Base-by-base conservation (phyloP, 2,113 vertebrate genomes). In the Lutjanus erythropterus region DNA sequence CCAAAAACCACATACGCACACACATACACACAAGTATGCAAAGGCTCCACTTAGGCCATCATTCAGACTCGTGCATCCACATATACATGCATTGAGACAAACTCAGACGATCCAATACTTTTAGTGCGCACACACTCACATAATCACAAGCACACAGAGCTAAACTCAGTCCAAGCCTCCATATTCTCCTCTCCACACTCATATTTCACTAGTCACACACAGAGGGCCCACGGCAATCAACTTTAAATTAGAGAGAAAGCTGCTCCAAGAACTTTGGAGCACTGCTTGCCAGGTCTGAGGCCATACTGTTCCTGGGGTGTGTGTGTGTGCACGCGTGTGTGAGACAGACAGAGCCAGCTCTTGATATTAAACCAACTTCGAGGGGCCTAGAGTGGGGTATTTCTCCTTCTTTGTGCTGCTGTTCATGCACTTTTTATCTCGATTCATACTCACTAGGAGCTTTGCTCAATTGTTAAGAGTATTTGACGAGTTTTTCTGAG, bases 211-310 rank as follows among this genome's bases (percentile, higher is more conserved):
- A 81, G 84, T 89, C 80, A 71, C 85, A 84, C 89, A 76, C 70
- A 83, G 35, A 83, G 69, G 87, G 83, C 86, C 87, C 86, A 80
- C 60, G 72, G 91, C 86, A 93, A 90, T 93, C 91, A 93, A 90
- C 78, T 93, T 86, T 85, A 93, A 93, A 93, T 93, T 93, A 93
- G 86, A 93, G 87, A 86, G 88, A 87, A 80, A 83, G 87, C 88
- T 68, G 83, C 84, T 92, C 89, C 90, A 92, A 92, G 89, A 90
- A 87, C 76, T 87, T 9, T n/a, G n/a, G 27, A 62, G 66, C 19
- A 39, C 75, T 47, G 75, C 69, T 68, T 89, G 90, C 91, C 91
- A 93, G 71, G 76, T 91, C 79, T 89, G 87, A 93, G 89, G 87
- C 88, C 84, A 67, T 78, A 71, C 74, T 88, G 67, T 62, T 81